Conservation (phyloP, 2,113 vertebrate species). For the Pseudorhombus dupliciocellatus region DNA sequence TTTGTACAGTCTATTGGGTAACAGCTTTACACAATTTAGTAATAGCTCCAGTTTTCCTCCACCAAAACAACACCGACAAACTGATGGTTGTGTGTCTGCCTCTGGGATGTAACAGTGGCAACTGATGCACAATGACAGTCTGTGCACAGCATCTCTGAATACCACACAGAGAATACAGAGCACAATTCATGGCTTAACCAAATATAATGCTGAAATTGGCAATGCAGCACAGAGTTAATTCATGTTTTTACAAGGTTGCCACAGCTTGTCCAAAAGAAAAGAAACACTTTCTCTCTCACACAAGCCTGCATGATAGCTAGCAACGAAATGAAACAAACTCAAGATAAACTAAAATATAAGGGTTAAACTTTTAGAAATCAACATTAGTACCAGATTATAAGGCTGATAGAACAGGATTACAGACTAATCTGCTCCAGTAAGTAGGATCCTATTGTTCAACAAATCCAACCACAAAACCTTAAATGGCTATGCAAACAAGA, state of each 20-base stretch:
- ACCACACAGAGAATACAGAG: no score
- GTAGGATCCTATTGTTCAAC: not conserved
- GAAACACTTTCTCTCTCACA: no score
- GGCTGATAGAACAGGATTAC: not conserved
- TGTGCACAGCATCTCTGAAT: not conserved
- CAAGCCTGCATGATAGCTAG: not conserved
- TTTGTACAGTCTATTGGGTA: not conserved
- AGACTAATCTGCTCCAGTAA: not conserved
- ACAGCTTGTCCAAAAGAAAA: no score
- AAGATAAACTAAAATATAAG: not conserved
- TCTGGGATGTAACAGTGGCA: constrained; percentile 7
- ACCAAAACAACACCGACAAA: not conserved
- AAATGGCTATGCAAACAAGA: not conserved
- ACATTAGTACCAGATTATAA: not conserved
- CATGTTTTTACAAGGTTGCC: no score
- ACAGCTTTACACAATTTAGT: no score
- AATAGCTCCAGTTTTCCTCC: not conserved
- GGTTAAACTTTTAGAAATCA: not conserved
- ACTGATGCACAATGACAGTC: not conserved
- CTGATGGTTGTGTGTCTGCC: not conserved
- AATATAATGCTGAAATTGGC: no score
- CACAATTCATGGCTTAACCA: no score
- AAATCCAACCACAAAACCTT: not conserved
- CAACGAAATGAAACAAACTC: not conserved
- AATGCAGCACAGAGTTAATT: no score